phyloP scores from a whole-genome alignment of 2,113 vertebrate genomes.

The Isichthys henryi region DNA sequence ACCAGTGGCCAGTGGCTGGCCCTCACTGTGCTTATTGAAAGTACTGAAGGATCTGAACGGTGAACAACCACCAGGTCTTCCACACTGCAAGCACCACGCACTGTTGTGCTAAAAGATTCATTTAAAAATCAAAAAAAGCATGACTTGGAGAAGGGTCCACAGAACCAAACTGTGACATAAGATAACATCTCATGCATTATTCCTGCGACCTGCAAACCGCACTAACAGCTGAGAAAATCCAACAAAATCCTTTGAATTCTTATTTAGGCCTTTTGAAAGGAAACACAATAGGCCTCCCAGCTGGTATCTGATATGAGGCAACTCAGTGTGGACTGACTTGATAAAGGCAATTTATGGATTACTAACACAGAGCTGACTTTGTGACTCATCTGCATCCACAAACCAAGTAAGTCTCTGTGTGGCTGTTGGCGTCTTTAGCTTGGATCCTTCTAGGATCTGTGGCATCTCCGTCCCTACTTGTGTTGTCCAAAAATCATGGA shows the following conservation, averaged over 20 bases:
- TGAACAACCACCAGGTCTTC: conserved; percentile 32
- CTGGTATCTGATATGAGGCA: conserved; percentile 11
- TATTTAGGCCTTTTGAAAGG: conserved; percentile 12
- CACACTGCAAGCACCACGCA: conserved; percentile 17
- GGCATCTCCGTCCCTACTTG: neutral
- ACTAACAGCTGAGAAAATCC: conserved; percentile 6
- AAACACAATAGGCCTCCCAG: conserved; percentile 12
- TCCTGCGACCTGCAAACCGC: neutral
- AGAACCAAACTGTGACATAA: neutral
- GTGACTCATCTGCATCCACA: neutral
- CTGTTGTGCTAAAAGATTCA: neutral
- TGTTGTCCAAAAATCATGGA: neutral
- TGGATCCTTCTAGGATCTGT: neutral
- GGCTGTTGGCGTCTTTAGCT: neutral
- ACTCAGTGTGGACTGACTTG: conserved; percentile 14
- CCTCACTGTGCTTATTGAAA: conserved; percentile 45
- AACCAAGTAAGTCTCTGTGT: neutral
- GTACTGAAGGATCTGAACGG: conserved; percentile 31
- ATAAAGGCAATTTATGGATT: conserved; percentile 32
- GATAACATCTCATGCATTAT: conserved; percentile 2
- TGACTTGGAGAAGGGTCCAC: neutral
- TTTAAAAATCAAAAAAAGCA: neutral
- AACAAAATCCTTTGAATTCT: conserved; percentile 2
- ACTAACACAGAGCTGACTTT: neutral
- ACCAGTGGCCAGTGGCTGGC: conserved; percentile 18